Percentiles rank a stretch among this genome's conserved stretches.
These are phyloP conservation scores for Andricus curvator DNA, from an alignment of 2,888 invertebrate species.

Conservation along the genomic window DNA sequence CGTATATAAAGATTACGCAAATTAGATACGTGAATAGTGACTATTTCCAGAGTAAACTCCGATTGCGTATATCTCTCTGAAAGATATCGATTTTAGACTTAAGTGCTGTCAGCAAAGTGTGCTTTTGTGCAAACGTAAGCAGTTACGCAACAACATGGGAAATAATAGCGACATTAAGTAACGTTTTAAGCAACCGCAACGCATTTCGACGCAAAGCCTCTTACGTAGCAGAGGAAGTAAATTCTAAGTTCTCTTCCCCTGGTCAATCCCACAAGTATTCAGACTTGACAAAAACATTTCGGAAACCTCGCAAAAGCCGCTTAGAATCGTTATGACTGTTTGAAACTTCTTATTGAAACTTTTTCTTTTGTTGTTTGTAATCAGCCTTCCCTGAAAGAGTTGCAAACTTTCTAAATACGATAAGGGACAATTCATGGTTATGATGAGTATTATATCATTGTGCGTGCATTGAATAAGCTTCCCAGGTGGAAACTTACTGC, in stretches of 20 bases:
- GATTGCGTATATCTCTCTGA: too few relatives aligned
- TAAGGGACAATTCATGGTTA: neutral
- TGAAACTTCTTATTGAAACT: constrained; percentile 32
- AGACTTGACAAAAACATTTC: constrained; percentile 48
- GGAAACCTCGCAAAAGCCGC: constrained; percentile 64
- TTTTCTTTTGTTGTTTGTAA: neutral
- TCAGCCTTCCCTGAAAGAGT: neutral
- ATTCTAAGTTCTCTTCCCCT: constrained; percentile 67
- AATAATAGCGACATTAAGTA: constrained; percentile 56
- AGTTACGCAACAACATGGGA: constrained; percentile 28
- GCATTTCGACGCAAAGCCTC: constrained; percentile 61
- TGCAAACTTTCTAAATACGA: neutral
- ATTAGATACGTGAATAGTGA: neutral
- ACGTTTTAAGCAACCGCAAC: constrained; percentile 57
- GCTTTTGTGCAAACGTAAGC: constrained; percentile 17
- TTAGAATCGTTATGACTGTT: constrained; percentile 65
- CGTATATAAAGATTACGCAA: neutral
- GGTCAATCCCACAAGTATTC: constrained; percentile 67
- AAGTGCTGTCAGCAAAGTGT: constrained; percentile 24
- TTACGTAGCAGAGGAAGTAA: constrained; percentile 62
- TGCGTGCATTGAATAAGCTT: too few relatives aligned
- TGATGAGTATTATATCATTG: neutral
- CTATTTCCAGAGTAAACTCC: neutral
- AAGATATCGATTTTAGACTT: constrained; percentile 12
- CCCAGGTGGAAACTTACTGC: too few relatives aligned